Evolutionary conservation across 2,113 vertebrate genomes (phyloP), one percentile per base, ranked within the genome.

Genomic region (Apteryx owenii): DNA sequence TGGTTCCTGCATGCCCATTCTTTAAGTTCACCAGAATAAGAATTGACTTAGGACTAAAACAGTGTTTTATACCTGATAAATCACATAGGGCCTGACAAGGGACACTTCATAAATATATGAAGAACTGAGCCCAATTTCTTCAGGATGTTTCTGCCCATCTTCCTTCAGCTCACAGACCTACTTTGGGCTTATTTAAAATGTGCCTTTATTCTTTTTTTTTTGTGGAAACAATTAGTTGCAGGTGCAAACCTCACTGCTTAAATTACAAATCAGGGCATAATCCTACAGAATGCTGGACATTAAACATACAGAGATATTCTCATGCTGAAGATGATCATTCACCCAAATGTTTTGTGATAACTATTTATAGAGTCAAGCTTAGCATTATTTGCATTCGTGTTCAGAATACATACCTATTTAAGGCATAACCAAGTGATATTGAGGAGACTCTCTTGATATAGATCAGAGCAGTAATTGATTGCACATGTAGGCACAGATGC

Each of bases 191-290:
- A 28, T 73, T n/a, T 54, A 60, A 68, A 33, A 3, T 1, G 2
- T 12, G 4, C 9, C 4, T 72, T 8, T 0, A 51, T 53, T 26
- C 36, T 42, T 62, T 75, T 66, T 5, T 0, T 40, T 73, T 12
- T 53, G 15, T 73, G 29, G 6, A 11, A 69, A 61, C 6, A 31
- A 21, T 26, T 73, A 73, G 58, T 22, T 69, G 31, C 23, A 77
- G 38, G 7, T 22, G 26, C 4, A 66, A 51, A 25, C 56, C 8
- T 31, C 29, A 61, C 22, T 0, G 38, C 60, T 88, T 72, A 5
- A 69, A 28, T 46, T 42, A 54, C 12, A 75, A 21, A 31, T 26
- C 7, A 3, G 6, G 4, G 50, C 9, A 28, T 6, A 46, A 38
- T 51, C 7, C 68, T 79, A 44, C 5, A 85, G 77, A 91, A 64